A percentile compares a stretch with the other conserved stretches of the same genome.
Evolutionary conservation across 2,113 vertebrate species (phyloP).

Genomic region (Hylia prasina): DNA sequence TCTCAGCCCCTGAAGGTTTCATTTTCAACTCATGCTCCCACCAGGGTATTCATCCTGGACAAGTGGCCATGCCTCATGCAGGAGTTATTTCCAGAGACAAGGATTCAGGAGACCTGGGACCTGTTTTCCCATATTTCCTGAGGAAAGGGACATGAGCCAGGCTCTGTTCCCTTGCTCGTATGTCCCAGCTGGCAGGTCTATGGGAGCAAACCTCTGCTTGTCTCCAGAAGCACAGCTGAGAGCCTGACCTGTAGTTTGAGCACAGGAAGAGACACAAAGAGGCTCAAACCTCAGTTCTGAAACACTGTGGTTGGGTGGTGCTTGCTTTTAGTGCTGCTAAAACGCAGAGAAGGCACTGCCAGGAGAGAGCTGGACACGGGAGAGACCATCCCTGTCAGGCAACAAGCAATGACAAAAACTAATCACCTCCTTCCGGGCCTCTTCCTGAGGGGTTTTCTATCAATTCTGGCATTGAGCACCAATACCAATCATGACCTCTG

Average conservation of each 20-base stretch:
- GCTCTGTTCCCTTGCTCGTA: rapidly evolving
- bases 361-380: rapidly evolving
- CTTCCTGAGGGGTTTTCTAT: not conserved
- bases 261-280: not conserved
- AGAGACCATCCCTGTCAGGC: too few species aligned
- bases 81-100: not conserved
- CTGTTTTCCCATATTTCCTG: not conserved
- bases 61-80: rapidly evolving
- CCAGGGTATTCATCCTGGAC: rapidly evolving
- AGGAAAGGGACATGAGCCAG: not conserved
- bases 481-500: not conserved
- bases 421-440: not conserved
- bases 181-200: not conserved
- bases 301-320: not conserved
- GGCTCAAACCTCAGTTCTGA: not conserved
- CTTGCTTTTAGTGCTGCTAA: not conserved
- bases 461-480: not conserved
- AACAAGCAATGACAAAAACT: rapidly evolving
- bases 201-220: not conserved
- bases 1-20: not conserved
- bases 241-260: not conserved
- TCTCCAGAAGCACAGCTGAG: not conserved
- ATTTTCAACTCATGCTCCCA: not conserved
- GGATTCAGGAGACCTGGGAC: not conserved
- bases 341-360: not conserved